A percentile compares a stretch with the other conserved stretches of the same genome.
Conservation (phyloP, 2,888 invertebrate genomes). For the Acronicta psi region DNA sequence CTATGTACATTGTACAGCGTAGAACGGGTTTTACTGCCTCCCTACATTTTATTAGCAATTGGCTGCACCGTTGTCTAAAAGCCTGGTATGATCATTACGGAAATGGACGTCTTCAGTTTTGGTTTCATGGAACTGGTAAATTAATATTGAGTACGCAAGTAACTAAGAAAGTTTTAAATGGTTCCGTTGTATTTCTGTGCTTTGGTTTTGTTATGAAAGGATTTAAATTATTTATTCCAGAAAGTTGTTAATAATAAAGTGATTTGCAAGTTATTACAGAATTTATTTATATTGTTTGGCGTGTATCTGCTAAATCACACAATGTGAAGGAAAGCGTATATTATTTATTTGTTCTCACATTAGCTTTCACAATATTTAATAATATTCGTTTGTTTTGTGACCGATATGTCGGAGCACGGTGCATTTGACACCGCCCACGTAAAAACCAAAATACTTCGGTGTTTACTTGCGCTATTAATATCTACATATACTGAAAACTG, state of each 20-base stretch:
- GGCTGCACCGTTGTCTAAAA: constrained; percentile 28
- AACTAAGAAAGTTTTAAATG: constrained; percentile 1
- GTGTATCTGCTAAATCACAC: constrained; percentile 8
- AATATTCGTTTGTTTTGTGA: constrained; percentile 41
- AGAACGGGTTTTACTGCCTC: constrained; percentile 34
- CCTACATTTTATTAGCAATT: constrained; percentile 48
- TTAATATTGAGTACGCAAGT: not conserved
- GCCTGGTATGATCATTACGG: constrained; percentile 20
- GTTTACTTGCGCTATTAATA: constrained; percentile 25
- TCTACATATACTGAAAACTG: constrained; percentile 10
- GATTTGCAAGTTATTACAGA: not conserved
- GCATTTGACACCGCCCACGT: constrained; percentile 28
- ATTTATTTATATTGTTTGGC: constrained; percentile 8
- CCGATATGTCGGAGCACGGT: constrained; percentile 24
- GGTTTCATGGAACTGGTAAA: constrained; percentile 27
- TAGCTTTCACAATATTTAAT: constrained; percentile 50
- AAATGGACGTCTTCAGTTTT: constrained; percentile 16
- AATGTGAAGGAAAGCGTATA: constrained; percentile 21
- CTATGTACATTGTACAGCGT: constrained; percentile 16
- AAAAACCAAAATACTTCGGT: constrained; percentile 17
- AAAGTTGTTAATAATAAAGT: not conserved
- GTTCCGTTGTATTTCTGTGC: constrained; percentile 9
- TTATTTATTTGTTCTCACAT: constrained; percentile 30
- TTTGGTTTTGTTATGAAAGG: not conserved
- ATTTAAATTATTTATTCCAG: not conserved